Evolutionary conservation across 2,888 invertebrate species (phyloP), one percentile per base, ranked within the genome.

Genomic region (Erebia epiphron): DNA sequence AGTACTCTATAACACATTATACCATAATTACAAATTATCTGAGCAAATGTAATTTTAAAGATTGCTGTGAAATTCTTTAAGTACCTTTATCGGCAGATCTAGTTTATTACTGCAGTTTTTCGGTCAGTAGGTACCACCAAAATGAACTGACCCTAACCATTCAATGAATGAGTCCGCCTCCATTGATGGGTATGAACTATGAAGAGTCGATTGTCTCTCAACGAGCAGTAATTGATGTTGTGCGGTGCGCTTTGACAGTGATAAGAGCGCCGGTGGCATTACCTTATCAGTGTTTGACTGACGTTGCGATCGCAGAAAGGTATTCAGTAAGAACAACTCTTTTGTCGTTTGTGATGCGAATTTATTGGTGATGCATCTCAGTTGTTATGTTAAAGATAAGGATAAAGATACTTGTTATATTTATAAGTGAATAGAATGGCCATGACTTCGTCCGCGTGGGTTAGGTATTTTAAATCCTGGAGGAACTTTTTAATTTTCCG

Each of bases 161-260:
- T 90, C 80, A 79, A 78, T 79, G 88, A 83, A 84, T 77, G 78
- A 75, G 79, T 79, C 80, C 85, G 82, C 80, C 75, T 75, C 84
- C 88, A 89, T 90, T 91, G 88, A 91, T 82, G 78, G 77, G 54
- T 21, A 91, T 82, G 78, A 18, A 50, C 50, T 35, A 75, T 76
- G 80, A 86, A 87, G 81, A 89, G 82, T 73, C 79, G 85, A 89
- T 89, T 91, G 90, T 91, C 85, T 82, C 75, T 80, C 82, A 81
- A 79, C 79, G 80, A 83, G 77, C 79, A 77, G 81, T 87, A 88
- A 89, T 90, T 89, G 86, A 67, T 63, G 61, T 26, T 75, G 76
- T 74, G 83, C 89, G 88, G 90, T 77, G 68, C 77, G 78, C 84
- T 88, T 88, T 88, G 77, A 81, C 77, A 72, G 73, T 73, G 85